A percentile compares a stretch with the other conserved stretches of the same genome.
These are phyloP conservation scores for Dolichotis patagonum DNA, from an alignment of 2,113 vertebrate species.

Conservation along the genomic window DNA sequence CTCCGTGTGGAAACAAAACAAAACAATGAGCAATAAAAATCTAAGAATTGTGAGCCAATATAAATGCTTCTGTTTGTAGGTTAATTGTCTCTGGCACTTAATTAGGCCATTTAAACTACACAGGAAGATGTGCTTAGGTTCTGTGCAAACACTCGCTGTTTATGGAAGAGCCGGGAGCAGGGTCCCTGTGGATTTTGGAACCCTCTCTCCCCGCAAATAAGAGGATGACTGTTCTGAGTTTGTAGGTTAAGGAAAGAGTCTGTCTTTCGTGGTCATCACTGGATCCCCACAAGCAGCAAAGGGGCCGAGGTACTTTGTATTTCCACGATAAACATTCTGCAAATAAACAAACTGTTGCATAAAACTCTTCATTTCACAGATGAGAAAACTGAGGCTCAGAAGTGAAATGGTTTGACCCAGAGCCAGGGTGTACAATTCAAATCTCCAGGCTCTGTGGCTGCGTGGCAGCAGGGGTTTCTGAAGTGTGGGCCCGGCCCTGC, in stretches of 20 bases:
- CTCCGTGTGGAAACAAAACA: neutral
- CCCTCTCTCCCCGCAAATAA: neutral
- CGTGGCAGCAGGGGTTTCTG: neutral
- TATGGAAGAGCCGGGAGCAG: neutral
- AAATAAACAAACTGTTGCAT: neutral
- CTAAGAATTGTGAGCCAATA: neutral
- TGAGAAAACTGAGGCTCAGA: neutral
- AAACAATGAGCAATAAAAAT: neutral
- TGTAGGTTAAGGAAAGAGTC: neutral
- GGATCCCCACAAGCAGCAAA: neutral
- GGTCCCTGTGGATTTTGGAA: neutral
- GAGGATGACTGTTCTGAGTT: neutral
- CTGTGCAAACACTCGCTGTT: neutral
- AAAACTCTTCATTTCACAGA: neutral
- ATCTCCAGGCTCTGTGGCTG: neutral
- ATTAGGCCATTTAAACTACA: neutral
- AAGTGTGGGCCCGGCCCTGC: neutral
- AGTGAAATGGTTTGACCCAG: neutral
- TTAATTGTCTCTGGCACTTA: neutral
- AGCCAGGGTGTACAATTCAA: too few species aligned
- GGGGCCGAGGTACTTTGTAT: neutral
- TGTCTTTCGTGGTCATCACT: neutral
- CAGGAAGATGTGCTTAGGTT: neutral
- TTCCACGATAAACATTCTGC: neutral
- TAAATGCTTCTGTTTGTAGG: neutral